These are phyloP conservation scores for Mesorhabditis sp. DNA, from an alignment of 2,888 invertebrate species.

Conservation along the genomic window DNA sequence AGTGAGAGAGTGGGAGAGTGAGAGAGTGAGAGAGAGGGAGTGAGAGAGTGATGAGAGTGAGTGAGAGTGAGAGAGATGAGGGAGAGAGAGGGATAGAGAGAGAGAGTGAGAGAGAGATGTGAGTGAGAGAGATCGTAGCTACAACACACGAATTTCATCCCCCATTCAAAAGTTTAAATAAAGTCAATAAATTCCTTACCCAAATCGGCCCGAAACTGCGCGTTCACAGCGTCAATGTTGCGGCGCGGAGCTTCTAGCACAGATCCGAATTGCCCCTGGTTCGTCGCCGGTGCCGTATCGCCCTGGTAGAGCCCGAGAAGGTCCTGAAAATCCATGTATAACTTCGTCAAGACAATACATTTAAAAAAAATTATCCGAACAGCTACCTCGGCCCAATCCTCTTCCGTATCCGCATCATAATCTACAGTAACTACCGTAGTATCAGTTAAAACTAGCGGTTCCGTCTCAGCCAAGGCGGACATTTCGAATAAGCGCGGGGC, in stretches of 20 bases:
- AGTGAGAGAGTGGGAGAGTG: no score
- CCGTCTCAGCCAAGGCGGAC: no score
- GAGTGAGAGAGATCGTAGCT: no score
- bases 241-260: not conserved
- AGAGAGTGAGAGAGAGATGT: no score
- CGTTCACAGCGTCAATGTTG: not conserved
- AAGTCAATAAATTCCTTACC: not conserved
- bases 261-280: not conserved
- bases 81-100: not conserved
- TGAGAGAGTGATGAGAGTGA: no score
- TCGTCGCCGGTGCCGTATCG: conserved; percentile 12
- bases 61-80: conserved; percentile 11
- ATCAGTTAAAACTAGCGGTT: no score
- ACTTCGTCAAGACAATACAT: not conserved
- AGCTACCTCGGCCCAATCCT: not conserved
- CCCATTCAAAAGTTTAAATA: no score
- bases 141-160: no score
- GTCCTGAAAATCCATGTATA: conserved; percentile 17
- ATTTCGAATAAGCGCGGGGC: no score
- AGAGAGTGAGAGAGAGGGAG: no score
- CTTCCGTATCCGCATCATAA: no score
- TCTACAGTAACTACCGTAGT: no score
- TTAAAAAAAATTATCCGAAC: conserved; percentile 10
- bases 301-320: conserved; percentile 33
- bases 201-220: not conserved